These are phyloP conservation scores for Sitophilus oryzae DNA, from an alignment of 1,140 invertebrate species.

Conservation along the genomic window DNA sequence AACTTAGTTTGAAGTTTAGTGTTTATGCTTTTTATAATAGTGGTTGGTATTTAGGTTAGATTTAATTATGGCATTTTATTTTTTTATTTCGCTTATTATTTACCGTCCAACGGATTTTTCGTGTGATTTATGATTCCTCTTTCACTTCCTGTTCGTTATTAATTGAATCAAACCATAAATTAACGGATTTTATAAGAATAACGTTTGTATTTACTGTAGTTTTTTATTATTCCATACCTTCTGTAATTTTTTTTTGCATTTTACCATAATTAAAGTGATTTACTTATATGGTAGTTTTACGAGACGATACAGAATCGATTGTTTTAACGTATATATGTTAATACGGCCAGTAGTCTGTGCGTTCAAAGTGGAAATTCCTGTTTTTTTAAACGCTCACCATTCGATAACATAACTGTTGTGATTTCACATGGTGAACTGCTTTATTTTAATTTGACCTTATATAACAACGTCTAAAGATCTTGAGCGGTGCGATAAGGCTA, in stretches of 20 bases:
- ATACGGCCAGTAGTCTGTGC: not conserved
- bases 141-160: not conserved
- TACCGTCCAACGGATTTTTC: not conserved
- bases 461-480: not conserved
- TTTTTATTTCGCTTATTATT: not conserved
- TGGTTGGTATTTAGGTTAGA: constrained; percentile 24
- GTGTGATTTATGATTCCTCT: not conserved
- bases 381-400: too few relatives aligned
- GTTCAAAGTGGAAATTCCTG: not conserved
- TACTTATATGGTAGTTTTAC: too few relatives aligned
- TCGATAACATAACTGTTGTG: not conserved
- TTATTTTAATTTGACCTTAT: not conserved
- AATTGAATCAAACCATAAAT: not conserved
- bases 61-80: constrained; percentile 7
- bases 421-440: not conserved
- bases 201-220: too few relatives aligned
- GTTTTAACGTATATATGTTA: not conserved
- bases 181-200: not conserved
- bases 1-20: constrained; percentile 1
- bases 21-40: constrained; percentile 9
- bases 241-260: not conserved
- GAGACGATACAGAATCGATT: too few relatives aligned
- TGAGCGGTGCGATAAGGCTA: not conserved
- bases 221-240: too few relatives aligned
- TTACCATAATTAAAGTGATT: too few relatives aligned